Evolutionary conservation across 2,888 invertebrate species (phyloP).

Genomic region (Plebejus anna): DNA sequence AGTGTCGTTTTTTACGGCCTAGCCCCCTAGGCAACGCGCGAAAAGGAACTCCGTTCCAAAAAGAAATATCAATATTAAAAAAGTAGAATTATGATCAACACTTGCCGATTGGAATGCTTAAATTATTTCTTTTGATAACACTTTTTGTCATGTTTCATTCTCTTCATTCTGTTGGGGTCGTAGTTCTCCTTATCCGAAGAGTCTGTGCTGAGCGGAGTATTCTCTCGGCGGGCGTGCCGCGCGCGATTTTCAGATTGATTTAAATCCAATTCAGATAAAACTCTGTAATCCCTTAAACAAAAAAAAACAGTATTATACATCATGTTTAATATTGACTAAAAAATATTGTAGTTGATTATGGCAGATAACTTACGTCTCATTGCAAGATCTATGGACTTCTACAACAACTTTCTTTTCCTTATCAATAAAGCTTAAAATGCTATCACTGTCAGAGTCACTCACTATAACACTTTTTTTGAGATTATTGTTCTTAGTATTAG

Average conservation of each 20-base stretch:
- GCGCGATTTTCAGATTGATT: slow-evolving; percentile 43
- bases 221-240: slow-evolving; percentile 48
- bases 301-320: slow-evolving; percentile 27
- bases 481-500: slow-evolving; percentile 48
- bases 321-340: too few species aligned
- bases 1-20: too few species aligned
- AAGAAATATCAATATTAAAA: neutral
- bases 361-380: slow-evolving; percentile 44
- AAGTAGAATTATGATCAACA: neutral
- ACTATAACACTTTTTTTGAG: slow-evolving; percentile 1
- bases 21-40: too few species aligned
- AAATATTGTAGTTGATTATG: neutral
- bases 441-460: slow-evolving; percentile 54
- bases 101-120: neutral
- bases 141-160: slow-evolving; percentile 39
- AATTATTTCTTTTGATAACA: slow-evolving; percentile 18
- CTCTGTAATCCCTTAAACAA: slow-evolving; percentile 52
- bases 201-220: slow-evolving; percentile 61
- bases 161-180: slow-evolving; percentile 61
- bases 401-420: slow-evolving; percentile 53
- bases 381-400: slow-evolving; percentile 56
- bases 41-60: neutral
- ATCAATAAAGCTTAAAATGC: slow-evolving; percentile 41
- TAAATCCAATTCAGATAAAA: slow-evolving; percentile 49
- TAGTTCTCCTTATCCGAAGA: slow-evolving; percentile 72